Conservation (phyloP, 2,113 vertebrate species). For the Myotis lucifugus region DNA sequence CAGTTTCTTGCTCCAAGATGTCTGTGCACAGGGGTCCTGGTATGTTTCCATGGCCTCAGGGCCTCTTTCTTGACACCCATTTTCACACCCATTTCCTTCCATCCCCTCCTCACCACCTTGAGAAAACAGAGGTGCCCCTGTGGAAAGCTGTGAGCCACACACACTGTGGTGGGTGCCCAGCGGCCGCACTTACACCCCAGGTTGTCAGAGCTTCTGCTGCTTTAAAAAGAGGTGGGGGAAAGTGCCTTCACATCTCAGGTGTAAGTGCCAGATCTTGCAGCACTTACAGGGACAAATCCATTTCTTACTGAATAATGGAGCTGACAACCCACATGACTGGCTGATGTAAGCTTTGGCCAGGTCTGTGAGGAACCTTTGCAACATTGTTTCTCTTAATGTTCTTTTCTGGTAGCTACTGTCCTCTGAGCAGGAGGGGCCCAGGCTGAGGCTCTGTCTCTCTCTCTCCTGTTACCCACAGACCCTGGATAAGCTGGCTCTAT, state of each 20-base stretch:
- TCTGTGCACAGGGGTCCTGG: neutral
- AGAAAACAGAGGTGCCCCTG: neutral
- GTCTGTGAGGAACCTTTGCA: neutral
- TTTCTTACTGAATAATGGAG: constrained; percentile 63
- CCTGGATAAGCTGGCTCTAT: neutral
- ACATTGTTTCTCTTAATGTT: neutral
- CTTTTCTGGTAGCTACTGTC: neutral
- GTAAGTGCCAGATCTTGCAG: constrained; percentile 51
- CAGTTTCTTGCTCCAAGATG: neutral
- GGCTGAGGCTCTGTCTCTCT: neutral
- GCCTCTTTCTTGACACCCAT: neutral
- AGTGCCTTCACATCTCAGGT: constrained; percentile 47
- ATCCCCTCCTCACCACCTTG: neutral
- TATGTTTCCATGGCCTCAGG: neutral
- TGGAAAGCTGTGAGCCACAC: neutral
- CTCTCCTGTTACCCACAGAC: neutral
- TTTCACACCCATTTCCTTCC: neutral
- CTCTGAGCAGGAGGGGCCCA: neutral
- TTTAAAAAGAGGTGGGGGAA: constrained; percentile 11
- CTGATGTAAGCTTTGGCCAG: constrained; percentile 52
- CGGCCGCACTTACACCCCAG: neutral
- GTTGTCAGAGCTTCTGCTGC: neutral
- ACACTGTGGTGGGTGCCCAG: neutral
- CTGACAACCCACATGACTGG: constrained; percentile 38
- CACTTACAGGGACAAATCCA: constrained; percentile 50